A percentile compares a stretch with the other conserved stretches of the same genome.
phyloP scores from a whole-genome alignment of 1,140 invertebrate genomes.

The Elymnias hypermnestra region DNA sequence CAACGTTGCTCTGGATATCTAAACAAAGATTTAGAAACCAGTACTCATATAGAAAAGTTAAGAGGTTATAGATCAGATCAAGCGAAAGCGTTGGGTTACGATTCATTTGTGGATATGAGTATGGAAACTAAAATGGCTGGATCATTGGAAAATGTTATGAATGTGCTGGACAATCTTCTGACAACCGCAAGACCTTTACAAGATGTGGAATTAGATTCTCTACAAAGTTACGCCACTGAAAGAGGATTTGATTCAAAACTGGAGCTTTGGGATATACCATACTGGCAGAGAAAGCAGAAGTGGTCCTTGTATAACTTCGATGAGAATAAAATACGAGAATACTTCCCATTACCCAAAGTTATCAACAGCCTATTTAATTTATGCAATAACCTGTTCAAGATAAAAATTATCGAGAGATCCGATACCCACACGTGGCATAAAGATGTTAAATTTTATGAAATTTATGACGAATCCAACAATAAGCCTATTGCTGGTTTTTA shows the following conservation, averaged over 20 bases:
- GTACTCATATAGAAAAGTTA: conserved; percentile 86
- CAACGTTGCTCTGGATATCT: conserved; percentile 81
- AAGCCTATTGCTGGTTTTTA: conserved; percentile 87
- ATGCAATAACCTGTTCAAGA: conserved; percentile 86
- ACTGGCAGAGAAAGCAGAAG: conserved; percentile 87
- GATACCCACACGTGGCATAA: conserved; percentile 87
- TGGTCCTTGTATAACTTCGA: conserved; percentile 81
- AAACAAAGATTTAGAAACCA: conserved; percentile 83
- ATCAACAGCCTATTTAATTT: conserved; percentile 85
- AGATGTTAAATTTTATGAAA: conserved; percentile 89
- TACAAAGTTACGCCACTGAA: conserved; percentile 86
- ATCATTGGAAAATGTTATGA: conserved; percentile 85
- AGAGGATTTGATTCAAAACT: conserved; percentile 84
- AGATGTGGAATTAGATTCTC: conserved; percentile 82
- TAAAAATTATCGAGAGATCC: conserved; percentile 85
- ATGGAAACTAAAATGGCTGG: conserved; percentile 97
- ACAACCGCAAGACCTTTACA: conserved; percentile 83
- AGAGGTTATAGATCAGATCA: conserved; percentile 81
- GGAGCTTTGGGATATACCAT: conserved; percentile 90
- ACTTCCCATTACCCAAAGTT: conserved; percentile 89
- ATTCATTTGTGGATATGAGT: conserved; percentile 88
- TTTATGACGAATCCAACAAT: conserved; percentile 83
- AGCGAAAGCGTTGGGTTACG: conserved; percentile 87
- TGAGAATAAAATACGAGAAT: conserved; percentile 84
- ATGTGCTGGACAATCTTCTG: conserved; percentile 83